Base-by-base conservation (phyloP, 2,113 vertebrate species). In the Manacus vitellinus region DNA sequence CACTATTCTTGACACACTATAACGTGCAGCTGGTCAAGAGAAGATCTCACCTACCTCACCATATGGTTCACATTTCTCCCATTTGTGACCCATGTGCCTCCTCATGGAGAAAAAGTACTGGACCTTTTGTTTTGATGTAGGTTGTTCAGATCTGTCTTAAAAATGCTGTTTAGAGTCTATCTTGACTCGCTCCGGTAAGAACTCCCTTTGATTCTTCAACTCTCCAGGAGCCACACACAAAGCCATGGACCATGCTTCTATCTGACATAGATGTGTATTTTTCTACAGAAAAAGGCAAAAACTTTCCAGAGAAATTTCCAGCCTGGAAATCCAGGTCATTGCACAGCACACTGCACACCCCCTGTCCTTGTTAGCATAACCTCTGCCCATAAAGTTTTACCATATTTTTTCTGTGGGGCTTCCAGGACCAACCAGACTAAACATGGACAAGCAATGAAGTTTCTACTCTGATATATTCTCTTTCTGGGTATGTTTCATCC, bases 401-500 rank as follows among this genome's bases (percentile, higher is more conserved):
- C 68, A 65, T 95, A 72, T 96, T 95, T 94, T 94, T 93, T 55
- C 88, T 92, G 90, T 89, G 83, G 88, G 52, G 16, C 79, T 95
- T 96, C 88, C 89, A 96, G 84, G 70, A 85, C 58, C 56, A 89
- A 59, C 68, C 80, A 96, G 95, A 95, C 94, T 92, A 95, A 96
- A 96, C 91, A 87, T 6, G 80, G 84, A 75, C 91, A 91, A 92
- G 76, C 84, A 81, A 49, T 61, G 86, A 81, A 89, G 56, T 81
- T 89, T 92, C 66, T 91, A 1, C 41, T 62, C 68, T 82, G 89
- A 86, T 92, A 74, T 81, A 37, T 94, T 94, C 91, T 89, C 68
- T 73, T 95, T 96, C 83, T 81, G 75, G 54, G 91, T 71, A 61
- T 35, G n/a, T 78, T 91, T 73, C 76, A 78, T 89, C 66, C 89